phyloP scores from a whole-genome alignment of 1,140 invertebrate genomes.

The Diabrotica undecimpunctata region DNA sequence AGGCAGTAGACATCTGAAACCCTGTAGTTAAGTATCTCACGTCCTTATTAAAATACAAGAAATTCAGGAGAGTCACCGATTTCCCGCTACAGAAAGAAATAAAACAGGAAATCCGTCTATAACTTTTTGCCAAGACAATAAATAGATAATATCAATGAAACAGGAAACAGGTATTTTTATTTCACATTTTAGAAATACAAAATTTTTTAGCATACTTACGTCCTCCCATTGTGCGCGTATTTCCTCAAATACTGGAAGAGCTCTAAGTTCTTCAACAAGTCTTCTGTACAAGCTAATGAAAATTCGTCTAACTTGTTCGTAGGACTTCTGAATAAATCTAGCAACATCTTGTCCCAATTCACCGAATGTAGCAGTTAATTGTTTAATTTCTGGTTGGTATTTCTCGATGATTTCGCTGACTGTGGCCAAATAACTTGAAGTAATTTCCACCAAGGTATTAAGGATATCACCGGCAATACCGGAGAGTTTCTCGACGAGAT shows the following conservation, averaged over 20 bases:
- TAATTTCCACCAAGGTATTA: conserved; percentile 51
- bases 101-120: too few relatives aligned
- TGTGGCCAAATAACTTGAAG: conserved; percentile 52
- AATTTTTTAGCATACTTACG: too few relatives aligned
- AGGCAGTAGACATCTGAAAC: too few relatives aligned
- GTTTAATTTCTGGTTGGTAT: conserved; percentile 64
- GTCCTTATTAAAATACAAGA: too few relatives aligned
- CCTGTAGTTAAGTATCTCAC: too few relatives aligned
- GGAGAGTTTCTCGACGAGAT: conserved; percentile 52
- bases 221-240: conserved; percentile 46
- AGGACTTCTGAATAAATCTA: conserved; percentile 50
- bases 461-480: conserved; percentile 47
- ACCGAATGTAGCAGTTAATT: conserved; percentile 52
- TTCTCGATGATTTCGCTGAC: conserved; percentile 55
- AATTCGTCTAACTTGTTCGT: conserved; percentile 50
- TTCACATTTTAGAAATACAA: too few relatives aligned
- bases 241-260: conserved; percentile 54
- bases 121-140: too few relatives aligned
- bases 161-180: too few relatives aligned
- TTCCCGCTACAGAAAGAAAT: too few relatives aligned
- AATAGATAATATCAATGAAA: too few relatives aligned
- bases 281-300: conserved; percentile 49
- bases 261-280: conserved; percentile 53
- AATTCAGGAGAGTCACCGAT: too few relatives aligned
- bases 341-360: conserved; percentile 49